A percentile compares a stretch with the other conserved stretches of the same genome.
phyloP scores from a whole-genome alignment of 2,888 invertebrate genomes.

The Charanyca ferruginea region DNA sequence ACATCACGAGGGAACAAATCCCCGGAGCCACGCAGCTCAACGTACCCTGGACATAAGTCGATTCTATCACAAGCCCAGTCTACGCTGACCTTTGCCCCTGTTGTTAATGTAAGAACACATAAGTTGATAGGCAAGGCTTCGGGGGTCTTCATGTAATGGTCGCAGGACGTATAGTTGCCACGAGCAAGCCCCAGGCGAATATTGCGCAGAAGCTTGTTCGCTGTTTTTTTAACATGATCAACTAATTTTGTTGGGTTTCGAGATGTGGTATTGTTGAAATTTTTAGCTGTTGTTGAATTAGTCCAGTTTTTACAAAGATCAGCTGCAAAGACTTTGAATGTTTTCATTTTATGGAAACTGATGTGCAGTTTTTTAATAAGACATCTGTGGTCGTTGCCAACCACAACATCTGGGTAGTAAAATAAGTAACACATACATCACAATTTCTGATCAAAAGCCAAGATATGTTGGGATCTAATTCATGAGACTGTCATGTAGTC shows the following conservation, averaged over 20 bases:
- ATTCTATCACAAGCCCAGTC: constrained; percentile 73
- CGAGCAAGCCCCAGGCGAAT: constrained; percentile 67
- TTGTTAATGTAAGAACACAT: constrained; percentile 56
- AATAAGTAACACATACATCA: background rate
- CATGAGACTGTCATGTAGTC: background rate
- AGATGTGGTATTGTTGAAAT: constrained; percentile 37
- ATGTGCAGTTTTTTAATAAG: background rate
- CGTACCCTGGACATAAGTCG: constrained; percentile 66
- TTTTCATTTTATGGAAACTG: background rate
- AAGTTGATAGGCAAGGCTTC: constrained; percentile 45
- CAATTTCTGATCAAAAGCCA: background rate
- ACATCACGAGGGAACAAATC: constrained; percentile 19
- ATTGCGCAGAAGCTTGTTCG: constrained; percentile 62
- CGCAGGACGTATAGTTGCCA: constrained; percentile 55
- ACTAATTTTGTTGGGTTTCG: constrained; percentile 54
- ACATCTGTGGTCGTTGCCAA: too few species aligned
- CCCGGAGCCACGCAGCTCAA: constrained; percentile 63
- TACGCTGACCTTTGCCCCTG: constrained; percentile 64
- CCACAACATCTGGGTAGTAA: background rate
- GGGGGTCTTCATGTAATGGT: constrained; percentile 64
- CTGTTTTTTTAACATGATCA: constrained; percentile 65
- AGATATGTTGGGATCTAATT: too few species aligned
- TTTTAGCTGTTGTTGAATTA: constrained; percentile 23
- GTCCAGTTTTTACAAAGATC: background rate
- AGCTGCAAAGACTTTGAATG: background rate